Evolutionary conservation across 1,140 invertebrate species (phyloP).

Genomic region (Colletes latitarsis): DNA sequence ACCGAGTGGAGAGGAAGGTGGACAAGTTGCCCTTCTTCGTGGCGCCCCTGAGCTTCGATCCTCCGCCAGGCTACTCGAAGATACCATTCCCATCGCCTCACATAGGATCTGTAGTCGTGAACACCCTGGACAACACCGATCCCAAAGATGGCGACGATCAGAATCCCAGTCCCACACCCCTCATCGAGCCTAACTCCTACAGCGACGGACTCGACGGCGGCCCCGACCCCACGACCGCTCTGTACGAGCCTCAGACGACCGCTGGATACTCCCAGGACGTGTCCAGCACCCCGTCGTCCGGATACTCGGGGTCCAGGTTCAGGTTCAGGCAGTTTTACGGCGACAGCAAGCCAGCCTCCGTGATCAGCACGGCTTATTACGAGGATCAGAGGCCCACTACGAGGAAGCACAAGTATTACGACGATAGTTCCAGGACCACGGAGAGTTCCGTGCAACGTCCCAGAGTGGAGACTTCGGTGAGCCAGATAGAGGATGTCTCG

Average conservation of each 20-base stretch:
- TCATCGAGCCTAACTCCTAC: conserved; percentile 73
- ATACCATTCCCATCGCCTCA: conserved; percentile 92
- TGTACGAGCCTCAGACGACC: conserved; percentile 68
- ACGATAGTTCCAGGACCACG: conserved; percentile 50
- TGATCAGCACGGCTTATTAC: conserved; percentile 42
- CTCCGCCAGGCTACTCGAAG: conserved; percentile 90
- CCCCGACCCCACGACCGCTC: conserved; percentile 41
- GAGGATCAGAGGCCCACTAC: conserved; percentile 31
- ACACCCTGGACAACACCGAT: conserved; percentile 70
- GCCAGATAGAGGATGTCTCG: conserved; percentile 56
- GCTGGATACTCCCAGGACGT: conserved; percentile 63
- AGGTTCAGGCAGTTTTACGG: conserved; percentile 65
- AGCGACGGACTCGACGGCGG: conserved; percentile 43
- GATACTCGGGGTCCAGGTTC: conserved; percentile 51
- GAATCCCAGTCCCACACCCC: conserved; percentile 65
- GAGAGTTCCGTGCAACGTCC: neutral
- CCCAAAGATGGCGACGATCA: conserved; percentile 50
- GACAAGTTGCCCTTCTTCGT: conserved; percentile 90
- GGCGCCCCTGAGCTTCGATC: conserved; percentile 90
- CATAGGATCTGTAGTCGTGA: conserved; percentile 91
- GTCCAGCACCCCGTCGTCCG: conserved; percentile 46
- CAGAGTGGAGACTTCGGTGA: conserved; percentile 55
- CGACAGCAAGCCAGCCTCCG: conserved; percentile 62
- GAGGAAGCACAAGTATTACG: conserved; percentile 50
- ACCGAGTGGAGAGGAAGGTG: conserved; percentile 87